Base-by-base conservation (phyloP, 2,113 vertebrate species). In the Melanostigma gelatinosum region DNA sequence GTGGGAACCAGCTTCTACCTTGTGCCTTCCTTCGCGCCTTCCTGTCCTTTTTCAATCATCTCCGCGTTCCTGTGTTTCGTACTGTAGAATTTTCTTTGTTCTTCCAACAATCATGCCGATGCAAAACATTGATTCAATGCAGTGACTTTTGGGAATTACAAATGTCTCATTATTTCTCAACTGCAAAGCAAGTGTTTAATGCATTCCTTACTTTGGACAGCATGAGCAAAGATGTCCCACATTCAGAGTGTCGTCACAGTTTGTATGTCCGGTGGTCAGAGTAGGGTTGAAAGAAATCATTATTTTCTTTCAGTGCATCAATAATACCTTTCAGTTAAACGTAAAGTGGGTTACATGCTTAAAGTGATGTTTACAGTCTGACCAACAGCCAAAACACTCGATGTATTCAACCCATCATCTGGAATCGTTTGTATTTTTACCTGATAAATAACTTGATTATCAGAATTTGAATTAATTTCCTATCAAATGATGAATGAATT, bases 1-100 rank as follows among this genome's bases (percentile, higher is more conserved):
- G 72, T 48, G 80, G 80, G 79, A 73, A 73, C 66, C 75, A 77
- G 85, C 67, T 89, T 91, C 85, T 72, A 81, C 79, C 79, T 83
- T 71, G 92, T 91, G 93, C 91, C 93, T 92, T 93, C 71, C 77
- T 85, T 84, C 66, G 74, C 78, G 55, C 79, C 72, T 81, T 84
- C 72, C 57, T 70, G 40, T 84, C 76, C 20, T 86, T 54, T 18
- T 64, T 77, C 65, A 2, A 64, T 85, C 68, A 80, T 65, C 63
- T 69, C 42, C 27, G 13, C 64, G 4, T 63, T 85, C 57, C 61
- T 40, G 71, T 77, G 79, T 71, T 11, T 65, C 50, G n/a, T 4
- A 57, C 50, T 34, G 36, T 72, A 27, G 54, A 4, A 57, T 58
- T 1, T 13, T 57, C 75, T 64, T 50, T 67, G 29, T 22, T 61